phyloP scores from a whole-genome alignment of 2,888 invertebrate genomes.

The Lapara coniferarum region DNA sequence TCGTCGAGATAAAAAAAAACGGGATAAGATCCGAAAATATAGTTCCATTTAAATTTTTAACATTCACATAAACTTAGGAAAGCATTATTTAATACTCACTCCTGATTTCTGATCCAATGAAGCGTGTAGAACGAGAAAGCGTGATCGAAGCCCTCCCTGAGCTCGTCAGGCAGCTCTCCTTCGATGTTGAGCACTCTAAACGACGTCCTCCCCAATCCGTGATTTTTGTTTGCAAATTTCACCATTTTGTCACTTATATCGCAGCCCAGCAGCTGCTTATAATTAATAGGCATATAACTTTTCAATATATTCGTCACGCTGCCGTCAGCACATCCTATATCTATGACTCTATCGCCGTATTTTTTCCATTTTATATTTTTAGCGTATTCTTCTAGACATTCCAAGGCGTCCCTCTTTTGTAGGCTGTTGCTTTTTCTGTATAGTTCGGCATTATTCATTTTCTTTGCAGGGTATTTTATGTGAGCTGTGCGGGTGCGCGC shows the following conservation, averaged over 20 bases:
- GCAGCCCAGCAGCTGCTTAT: slow-evolving; percentile 78
- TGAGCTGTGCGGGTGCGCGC: slow-evolving; percentile 47
- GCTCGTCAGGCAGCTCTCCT: slow-evolving; percentile 65
- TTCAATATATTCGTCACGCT: slow-evolving; percentile 85
- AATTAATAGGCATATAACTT: slow-evolving; percentile 79
- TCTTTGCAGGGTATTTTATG: slow-evolving; percentile 23
- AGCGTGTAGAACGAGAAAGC: slow-evolving; percentile 88
- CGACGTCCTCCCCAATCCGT: slow-evolving; percentile 62
- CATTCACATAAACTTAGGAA: background rate
- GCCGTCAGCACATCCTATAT: slow-evolving; percentile 88
- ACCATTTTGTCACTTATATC: slow-evolving; percentile 88
- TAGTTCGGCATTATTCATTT: slow-evolving; percentile 72
- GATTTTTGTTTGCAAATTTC: slow-evolving; percentile 78
- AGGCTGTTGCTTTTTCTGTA: slow-evolving; percentile 82
- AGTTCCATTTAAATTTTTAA: background rate
- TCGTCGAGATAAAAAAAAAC: background rate
- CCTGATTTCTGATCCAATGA: slow-evolving; percentile 88
- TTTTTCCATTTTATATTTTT: slow-evolving; percentile 74
- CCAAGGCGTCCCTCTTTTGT: slow-evolving; percentile 60
- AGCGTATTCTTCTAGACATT: slow-evolving; percentile 84
- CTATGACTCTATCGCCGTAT: slow-evolving; percentile 68
- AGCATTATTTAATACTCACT: slow-evolving; percentile 63
- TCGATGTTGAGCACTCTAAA: slow-evolving; percentile 82
- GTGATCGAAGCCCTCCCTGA: slow-evolving; percentile 82
- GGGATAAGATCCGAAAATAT: background rate